Percentiles rank a stretch among this genome's conserved stretches.
phyloP scores from a whole-genome alignment of 1,140 invertebrate species.

The Archegozetes longisetosus region DNA sequence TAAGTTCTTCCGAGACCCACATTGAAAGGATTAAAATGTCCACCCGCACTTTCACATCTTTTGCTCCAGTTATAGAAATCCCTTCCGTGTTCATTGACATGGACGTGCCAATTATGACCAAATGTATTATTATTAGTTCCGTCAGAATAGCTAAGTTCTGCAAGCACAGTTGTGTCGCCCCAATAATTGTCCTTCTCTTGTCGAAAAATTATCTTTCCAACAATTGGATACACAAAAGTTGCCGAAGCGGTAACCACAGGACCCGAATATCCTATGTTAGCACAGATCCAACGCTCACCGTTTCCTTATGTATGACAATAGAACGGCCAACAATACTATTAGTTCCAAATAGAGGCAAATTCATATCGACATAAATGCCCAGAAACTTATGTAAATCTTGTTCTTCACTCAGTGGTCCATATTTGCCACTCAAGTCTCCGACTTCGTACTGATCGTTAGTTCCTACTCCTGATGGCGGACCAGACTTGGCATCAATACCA shows the following conservation, averaged over 20 bases:
- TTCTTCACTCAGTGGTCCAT: constrained; percentile 29
- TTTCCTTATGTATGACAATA: constrained; percentile 51
- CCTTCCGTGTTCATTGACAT: constrained; percentile 43
- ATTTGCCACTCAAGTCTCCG: constrained; percentile 78
- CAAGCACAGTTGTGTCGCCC: constrained; percentile 33
- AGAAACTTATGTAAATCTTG: constrained; percentile 16
- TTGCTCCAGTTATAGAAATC: constrained; percentile 82
- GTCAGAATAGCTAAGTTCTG: constrained; percentile 61
- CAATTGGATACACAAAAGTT: constrained; percentile 56
- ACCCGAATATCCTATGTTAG: constrained; percentile 31
- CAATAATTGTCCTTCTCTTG: constrained; percentile 40
- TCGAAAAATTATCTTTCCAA: constrained; percentile 66
- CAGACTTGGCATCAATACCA: constrained; percentile 25
- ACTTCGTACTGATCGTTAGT: constrained; percentile 75
- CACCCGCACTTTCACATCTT: constrained; percentile 49
- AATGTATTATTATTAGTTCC: constrained; percentile 38
- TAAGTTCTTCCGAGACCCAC: constrained; percentile 30
- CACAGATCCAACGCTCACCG: constrained; percentile 34
- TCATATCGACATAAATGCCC: constrained; percentile 50
- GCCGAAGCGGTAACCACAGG: constrained; percentile 30
- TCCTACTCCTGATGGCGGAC: constrained; percentile 23
- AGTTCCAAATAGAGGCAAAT: constrained; percentile 62
- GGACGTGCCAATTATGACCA: constrained; percentile 49
- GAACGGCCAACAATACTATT: constrained; percentile 63
- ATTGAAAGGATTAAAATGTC: constrained; percentile 59